These are phyloP conservation scores for Pseudoips prasinana DNA, from an alignment of 2,888 invertebrate genomes.

Conservation along the genomic window DNA sequence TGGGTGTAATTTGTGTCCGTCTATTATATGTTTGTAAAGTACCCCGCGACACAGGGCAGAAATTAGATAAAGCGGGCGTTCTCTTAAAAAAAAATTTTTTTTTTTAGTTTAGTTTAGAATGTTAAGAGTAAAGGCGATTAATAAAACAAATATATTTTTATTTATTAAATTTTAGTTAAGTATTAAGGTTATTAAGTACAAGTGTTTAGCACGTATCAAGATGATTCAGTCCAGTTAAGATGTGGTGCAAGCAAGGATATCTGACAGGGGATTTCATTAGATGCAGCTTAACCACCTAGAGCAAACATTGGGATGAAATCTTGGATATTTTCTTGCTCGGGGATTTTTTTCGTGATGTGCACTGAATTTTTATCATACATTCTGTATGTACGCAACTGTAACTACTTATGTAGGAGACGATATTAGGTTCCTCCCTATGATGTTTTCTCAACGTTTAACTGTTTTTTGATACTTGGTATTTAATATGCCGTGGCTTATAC, in stretches of 20 bases:
- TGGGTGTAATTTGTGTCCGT: too few species aligned
- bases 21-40: too few species aligned
- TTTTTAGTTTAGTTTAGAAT: too few species aligned
- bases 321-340: conserved; percentile 67
- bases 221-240: conserved; percentile 37
- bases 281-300: conserved; percentile 77
- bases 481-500: too few species aligned
- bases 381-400: conserved; percentile 34
- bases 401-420: conserved; percentile 10
- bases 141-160: too few species aligned
- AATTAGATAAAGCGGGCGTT: too few species aligned
- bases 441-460: not conserved
- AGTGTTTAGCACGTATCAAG: too few species aligned
- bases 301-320: conserved; percentile 76
- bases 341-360: conserved; percentile 61
- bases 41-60: too few species aligned
- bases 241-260: conserved; percentile 72
- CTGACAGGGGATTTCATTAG: conserved; percentile 81
- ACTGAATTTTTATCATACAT: conserved; percentile 61
- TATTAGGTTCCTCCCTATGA: conserved; percentile 21
- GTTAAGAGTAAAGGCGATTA: too few species aligned
- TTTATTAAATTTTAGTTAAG: too few species aligned
- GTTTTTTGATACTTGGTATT: not conserved
- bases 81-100: too few species aligned
- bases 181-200: too few species aligned